phyloP scores from a whole-genome alignment of 2,113 vertebrate genomes.

The Pterophyllum scalare region DNA sequence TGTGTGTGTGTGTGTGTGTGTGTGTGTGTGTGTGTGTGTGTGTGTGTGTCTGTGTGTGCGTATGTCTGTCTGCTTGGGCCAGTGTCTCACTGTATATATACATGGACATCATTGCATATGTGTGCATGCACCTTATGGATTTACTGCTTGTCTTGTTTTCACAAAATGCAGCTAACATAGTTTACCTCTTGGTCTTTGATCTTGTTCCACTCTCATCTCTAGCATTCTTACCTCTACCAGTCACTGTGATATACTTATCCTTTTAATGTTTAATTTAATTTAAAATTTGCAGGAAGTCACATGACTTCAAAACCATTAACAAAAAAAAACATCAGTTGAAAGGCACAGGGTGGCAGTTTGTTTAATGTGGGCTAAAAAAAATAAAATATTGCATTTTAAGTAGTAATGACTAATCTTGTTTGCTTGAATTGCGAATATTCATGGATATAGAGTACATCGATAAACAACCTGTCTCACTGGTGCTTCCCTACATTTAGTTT shows the following conservation, averaged over 20 bases:
- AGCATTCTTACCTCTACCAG: neutral
- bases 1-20: constrained; percentile 7
- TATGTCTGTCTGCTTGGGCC: constrained; percentile 19
- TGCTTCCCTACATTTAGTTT: constrained; percentile 68
- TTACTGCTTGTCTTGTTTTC: constrained; percentile 42
- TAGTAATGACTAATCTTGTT: constrained; percentile 28
- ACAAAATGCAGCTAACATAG: constrained; percentile 61
- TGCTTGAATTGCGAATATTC: constrained; percentile 63
- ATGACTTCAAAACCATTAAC: neutral
- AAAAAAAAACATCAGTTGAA: neutral
- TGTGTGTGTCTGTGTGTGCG: constrained; percentile 19
- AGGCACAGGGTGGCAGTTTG: constrained; percentile 16
- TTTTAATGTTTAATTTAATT: constrained; percentile 22
- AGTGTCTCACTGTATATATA: constrained; percentile 28
- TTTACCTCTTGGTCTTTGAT: constrained; percentile 65
- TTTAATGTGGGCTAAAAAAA: constrained; percentile 24
- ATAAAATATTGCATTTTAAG: constrained; percentile 30
- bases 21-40: neutral
- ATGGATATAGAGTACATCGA: constrained; percentile 39
- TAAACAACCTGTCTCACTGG: constrained; percentile 59
- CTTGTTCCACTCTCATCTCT: constrained; percentile 30
- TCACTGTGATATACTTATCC: constrained; percentile 24
- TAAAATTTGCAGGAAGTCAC: constrained; percentile 13
- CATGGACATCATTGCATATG: constrained; percentile 18
- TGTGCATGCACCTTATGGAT: constrained; percentile 34